Percentiles rank a stretch among this genome's conserved stretches.
Evolutionary conservation across 2,888 invertebrate species (phyloP).

Genomic region (Ochlodes sylvanus): DNA sequence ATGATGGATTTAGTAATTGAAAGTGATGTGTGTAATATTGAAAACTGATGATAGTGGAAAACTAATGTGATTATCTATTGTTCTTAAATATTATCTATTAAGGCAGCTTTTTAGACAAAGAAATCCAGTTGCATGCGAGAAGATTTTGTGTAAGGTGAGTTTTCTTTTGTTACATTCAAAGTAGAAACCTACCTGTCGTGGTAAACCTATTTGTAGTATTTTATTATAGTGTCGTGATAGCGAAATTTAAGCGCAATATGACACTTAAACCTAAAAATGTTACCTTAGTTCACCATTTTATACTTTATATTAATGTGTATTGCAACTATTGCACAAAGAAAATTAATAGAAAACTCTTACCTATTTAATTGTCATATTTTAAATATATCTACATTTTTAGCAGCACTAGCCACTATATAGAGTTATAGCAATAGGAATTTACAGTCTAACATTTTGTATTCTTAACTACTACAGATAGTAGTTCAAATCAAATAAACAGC

Average conservation of each 20-base stretch:
- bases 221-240: background rate
- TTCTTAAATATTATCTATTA: conserved; percentile 40
- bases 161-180: conserved; percentile 47
- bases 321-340: conserved; percentile 13
- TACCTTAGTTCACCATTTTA: background rate
- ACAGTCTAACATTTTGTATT: too few species aligned
- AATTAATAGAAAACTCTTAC: background rate
- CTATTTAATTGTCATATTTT: too few species aligned
- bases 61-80: conserved; percentile 46
- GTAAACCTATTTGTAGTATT: conserved; percentile 15
- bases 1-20: conserved; percentile 58
- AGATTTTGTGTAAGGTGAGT: conserved; percentile 64
- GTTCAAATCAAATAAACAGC: too few species aligned
- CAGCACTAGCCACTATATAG: too few species aligned
- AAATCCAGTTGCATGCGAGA: conserved; percentile 66
- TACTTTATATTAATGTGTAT: too few species aligned
- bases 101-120: conserved; percentile 44
- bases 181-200: conserved; percentile 7
- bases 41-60: conserved; percentile 58
- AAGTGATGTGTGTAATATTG: conserved; percentile 53
- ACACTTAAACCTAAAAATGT: background rate
- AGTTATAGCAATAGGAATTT: too few species aligned
- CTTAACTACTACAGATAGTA: too few species aligned
- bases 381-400: too few species aligned
- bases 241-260: conserved; percentile 1